Evolutionary conservation across 1,140 invertebrate genomes (phyloP), one percentile per base, ranked within the genome.

Genomic region (Scaptomyza graminum): DNA sequence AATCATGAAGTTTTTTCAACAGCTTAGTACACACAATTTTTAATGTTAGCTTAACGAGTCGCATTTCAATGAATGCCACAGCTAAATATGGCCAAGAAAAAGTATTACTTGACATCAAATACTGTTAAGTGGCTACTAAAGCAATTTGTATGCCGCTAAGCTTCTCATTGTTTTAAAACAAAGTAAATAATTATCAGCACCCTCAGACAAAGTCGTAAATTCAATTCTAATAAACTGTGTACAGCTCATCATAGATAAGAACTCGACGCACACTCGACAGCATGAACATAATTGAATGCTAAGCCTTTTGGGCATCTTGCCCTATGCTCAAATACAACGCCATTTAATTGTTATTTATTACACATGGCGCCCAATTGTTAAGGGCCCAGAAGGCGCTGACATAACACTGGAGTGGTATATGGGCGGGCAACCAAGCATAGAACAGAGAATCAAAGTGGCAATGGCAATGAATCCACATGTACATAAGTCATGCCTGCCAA

Each of bases 311-410:
- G 49, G 67, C 81, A 84, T 77, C 73, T 81, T 81, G 75, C 61
- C 64, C 49, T 66, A 43, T 47, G 39, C 63, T 11, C 41, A 55
- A n/a, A 52, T 31, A 72, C 64, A 59, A 66, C 76, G 73, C 64
- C 47, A 70, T 75, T 77, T 82, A 81, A 85, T 81, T 87, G 65
- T 71, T 60, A 77, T 80, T 87, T 67, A 80, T 85, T 82, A 70
- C 49, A 65, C 56, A 65, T 56, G 79, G 57, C 66, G 56, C 67
- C 64, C 74, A 61, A 34, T 39, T 62, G 39, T 59, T 41, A 49
- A 22, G 54, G 37, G 28, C 44, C 43, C 37, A 44, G 61, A 52
- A 34, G 69, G 47, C 63, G 63, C 75, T 79, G 63, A 68, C 69
- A 69, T 56, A 73, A 60, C 13, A 37, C 16, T 25, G n/a, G 11